Evolutionary conservation across 2,888 invertebrate genomes (phyloP).

Genomic region (Agrochola circellaris): DNA sequence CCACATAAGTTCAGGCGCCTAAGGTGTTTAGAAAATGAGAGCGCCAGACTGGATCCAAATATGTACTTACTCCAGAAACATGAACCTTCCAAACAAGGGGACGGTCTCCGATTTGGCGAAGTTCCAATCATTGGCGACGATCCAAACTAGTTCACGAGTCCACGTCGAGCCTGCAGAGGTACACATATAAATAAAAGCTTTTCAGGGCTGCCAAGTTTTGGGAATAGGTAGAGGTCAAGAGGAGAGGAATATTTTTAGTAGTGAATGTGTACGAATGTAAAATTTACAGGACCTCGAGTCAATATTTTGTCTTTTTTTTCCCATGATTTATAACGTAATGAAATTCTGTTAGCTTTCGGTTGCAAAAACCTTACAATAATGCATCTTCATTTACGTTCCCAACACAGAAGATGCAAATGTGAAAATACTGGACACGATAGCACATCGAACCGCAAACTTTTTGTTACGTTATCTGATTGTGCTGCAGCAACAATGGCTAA

Average conservation of each 20-base stretch:
- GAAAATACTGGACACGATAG: conserved; percentile 15
- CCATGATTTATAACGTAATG: background rate
- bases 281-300: background rate
- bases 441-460: conserved; percentile 28
- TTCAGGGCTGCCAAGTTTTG: conserved; percentile 33
- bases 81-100: conserved; percentile 91
- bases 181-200: conserved; percentile 7
- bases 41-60: conserved; percentile 15
- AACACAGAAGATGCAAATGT: conserved; percentile 15
- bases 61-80: conserved; percentile 93
- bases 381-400: background rate
- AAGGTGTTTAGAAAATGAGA: conserved; percentile 5
- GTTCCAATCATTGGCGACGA: conserved; percentile 92
- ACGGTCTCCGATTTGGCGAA: conserved; percentile 89
- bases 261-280: background rate
- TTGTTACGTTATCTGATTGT: conserved; percentile 36
- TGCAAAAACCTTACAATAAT: background rate
- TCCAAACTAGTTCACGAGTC: conserved; percentile 94
- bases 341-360: background rate
- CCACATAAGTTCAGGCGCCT: background rate
- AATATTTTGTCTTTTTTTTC: background rate
- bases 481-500: conserved; percentile 43
- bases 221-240: background rate
- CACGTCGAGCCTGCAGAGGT: conserved; percentile 90
- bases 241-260: background rate